Base-by-base conservation (phyloP, 1,140 invertebrate genomes). In the Drosophila pruinosa region DNA sequence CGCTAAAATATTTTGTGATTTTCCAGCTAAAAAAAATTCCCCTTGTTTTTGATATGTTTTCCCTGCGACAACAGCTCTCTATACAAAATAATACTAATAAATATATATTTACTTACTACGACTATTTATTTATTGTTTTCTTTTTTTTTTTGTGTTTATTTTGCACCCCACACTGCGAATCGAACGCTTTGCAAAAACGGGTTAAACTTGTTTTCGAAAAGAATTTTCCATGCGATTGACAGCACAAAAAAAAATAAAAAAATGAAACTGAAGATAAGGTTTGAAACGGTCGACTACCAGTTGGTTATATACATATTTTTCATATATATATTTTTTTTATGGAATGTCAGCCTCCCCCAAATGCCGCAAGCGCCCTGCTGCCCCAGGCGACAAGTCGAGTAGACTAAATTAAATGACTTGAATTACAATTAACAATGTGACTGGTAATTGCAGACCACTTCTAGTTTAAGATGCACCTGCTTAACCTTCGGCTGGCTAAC, bases 121-220 rank as follows among this genome's bases (percentile, higher is more conserved):
- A 34, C 10, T 7, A 28, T 28, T 34, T 34, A 3, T 12, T 34
- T n/a, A 3, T 4, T 34, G 12, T 12, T 34, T 12, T 12, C n/a
- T 31, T 31, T 3, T 31, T 31, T 31, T 31, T 8, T 31, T 8
- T n/a, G n/a, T 31, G 6, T 26, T 22, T 50, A 31, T 31, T 47
- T 61, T 21, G 19, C 39, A 22, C 34, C 26, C 21, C 43, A 57
- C 28, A 26, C 22, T 7, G 17, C 28, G 26, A 57, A 59, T 58
- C 64, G 64, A 15, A 7, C 7, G 8, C 62, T n/a, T n/a, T 59
- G 62, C 68, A 62, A 73, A 31, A 86, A 86, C 82, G 82, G 59
- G 82, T 88, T 50, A 82, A 88, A 86, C 82, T 88, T 28, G 82
- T 86, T 86, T 86, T 61, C 39, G 58, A 75, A 88, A 88, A 78